These are phyloP conservation scores for Grantiella picta DNA, from an alignment of 2,113 vertebrate species.

Conservation along the genomic window DNA sequence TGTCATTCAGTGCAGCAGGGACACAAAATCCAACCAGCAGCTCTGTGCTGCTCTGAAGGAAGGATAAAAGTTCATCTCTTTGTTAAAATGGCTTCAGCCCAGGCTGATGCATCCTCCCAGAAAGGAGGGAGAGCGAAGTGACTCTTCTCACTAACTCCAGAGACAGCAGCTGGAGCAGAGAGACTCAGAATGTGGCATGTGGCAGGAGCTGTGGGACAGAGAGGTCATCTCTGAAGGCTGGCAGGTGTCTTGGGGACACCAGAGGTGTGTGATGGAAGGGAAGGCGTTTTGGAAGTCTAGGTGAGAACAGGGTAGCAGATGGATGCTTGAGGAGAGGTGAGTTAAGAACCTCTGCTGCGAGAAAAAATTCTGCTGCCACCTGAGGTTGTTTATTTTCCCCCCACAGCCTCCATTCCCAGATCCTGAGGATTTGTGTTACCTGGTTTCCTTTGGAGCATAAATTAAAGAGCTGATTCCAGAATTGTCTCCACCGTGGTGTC, in stretches of 20 bases:
- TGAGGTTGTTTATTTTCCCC: neutral
- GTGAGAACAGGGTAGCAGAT: neutral
- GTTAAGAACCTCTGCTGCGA: neutral
- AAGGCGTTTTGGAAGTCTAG: neutral
- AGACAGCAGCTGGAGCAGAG: neutral
- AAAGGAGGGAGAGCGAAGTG: neutral
- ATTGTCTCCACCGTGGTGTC: neutral
- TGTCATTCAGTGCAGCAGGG: neutral
- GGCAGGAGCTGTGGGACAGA: neutral
- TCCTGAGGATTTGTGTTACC: neutral
- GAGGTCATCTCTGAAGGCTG: neutral
- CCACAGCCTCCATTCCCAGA: neutral
- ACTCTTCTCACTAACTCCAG: neutral
- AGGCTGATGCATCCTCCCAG: neutral
- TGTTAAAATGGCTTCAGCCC: neutral
- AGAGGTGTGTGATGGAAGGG: neutral
- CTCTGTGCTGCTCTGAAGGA: neutral
- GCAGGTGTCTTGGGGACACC: neutral
- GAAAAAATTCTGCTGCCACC: neutral
- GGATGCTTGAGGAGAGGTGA: neutral
- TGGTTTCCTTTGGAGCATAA: neutral
- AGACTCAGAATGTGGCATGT: neutral
- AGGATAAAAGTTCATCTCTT: neutral
- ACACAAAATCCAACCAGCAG: neutral
- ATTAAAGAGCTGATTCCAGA: neutral